These are phyloP conservation scores for Stratiomys singularior DNA, from an alignment of 2,888 invertebrate species.

Conservation along the genomic window DNA sequence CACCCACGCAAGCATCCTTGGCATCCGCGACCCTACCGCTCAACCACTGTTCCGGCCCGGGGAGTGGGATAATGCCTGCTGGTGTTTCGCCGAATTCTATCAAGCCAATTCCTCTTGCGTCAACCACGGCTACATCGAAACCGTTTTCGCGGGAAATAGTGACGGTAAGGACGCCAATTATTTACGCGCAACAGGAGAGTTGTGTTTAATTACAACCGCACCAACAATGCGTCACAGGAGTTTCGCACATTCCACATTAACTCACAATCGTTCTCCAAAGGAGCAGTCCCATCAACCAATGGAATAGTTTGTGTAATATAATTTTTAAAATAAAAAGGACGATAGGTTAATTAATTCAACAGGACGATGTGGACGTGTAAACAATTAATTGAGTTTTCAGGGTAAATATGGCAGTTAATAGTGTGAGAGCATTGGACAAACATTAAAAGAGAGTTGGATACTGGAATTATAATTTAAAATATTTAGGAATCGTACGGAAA, in stretches of 20 bases:
- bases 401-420: too few relatives aligned
- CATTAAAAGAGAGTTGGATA: too few relatives aligned
- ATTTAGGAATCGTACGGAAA: too few relatives aligned
- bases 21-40: constrained; percentile 47
- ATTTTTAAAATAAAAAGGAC: constrained; percentile 2
- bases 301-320: constrained; percentile 16
- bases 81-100: constrained; percentile 36
- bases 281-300: neutral
- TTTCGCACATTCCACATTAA: neutral
- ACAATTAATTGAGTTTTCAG: neutral
- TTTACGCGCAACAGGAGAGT: constrained; percentile 75
- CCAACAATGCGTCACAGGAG: neutral
- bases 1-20: constrained; percentile 63
- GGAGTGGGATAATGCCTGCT: constrained; percentile 20
- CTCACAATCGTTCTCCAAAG: neutral
- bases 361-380: neutral
- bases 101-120: constrained; percentile 26
- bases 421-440: too few relatives aligned
- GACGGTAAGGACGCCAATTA: constrained; percentile 74
- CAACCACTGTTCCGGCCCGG: constrained; percentile 28
- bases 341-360: constrained; percentile 12
- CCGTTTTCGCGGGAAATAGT: constrained; percentile 71
- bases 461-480: too few relatives aligned
- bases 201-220: constrained; percentile 69
- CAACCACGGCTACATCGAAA: constrained; percentile 57